Base-by-base conservation (phyloP, 2,113 vertebrate species). In the Seriola aureovittata region DNA sequence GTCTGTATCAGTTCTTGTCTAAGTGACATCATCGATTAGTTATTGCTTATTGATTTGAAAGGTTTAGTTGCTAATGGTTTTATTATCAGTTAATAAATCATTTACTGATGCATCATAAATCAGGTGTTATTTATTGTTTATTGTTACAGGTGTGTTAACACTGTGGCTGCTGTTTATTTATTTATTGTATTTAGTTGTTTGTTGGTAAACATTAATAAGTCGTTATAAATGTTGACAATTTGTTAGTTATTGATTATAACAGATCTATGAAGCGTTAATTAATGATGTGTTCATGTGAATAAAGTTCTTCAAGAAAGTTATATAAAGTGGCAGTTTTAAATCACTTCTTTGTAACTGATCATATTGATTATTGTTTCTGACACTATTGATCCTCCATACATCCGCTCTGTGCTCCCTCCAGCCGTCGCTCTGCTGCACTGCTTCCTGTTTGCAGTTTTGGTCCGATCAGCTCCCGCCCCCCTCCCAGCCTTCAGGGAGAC, bases 401-500 rank as follows among this genome's bases (percentile, higher is more conserved):
- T 23, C 0, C 4, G 1, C 8, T 21, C 3, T 3, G 5, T 25
- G 29, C 19, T 36, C 19, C 6, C 32, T 57, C 21, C 76, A 89
- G 91, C 63, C 13, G 12, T 75, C 36, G 79, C 57, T 3, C 67
- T 93, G 57, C 90, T 93, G 55, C 87, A 44, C 57, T 85, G 71
- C 88, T 85, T 46, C 66, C 84, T 86, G 69, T 23, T 88, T 9
- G 38, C 62, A 8, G 67, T 80, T 38, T 16, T 88, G 54, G 77
- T 88, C 57, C 80, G 69, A 0, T 91, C 93, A 8, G 93, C 92
- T 0, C 94, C 93, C 11, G 4, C 3, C 19, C 19, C 9, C 0
- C 12, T 69, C 0, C 52, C 77, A 2, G 83, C 73, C 11, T 90
- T 96, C 82, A 89, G 62, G 32, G 90, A 88, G 58, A 95, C 94